Evolutionary conservation across 92 coral and sea anemone species (phyloP).

Genomic region (Epizoanthus stellaris): DNA sequence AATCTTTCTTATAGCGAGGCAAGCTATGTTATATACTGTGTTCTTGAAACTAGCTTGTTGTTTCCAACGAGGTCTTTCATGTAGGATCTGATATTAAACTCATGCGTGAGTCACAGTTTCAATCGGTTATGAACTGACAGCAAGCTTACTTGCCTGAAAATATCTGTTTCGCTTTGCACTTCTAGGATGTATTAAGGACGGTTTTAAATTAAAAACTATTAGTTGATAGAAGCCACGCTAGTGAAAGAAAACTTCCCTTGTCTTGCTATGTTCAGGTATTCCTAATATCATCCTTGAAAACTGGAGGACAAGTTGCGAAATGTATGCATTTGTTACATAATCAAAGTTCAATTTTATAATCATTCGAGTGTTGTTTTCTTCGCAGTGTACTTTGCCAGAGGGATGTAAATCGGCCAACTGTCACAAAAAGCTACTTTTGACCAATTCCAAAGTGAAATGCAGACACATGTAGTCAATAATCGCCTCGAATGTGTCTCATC

Average conservation of each 20-base stretch:
- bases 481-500: background rate
- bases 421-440: background rate
- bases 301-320: background rate
- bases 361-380: background rate
- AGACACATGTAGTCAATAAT: background rate
- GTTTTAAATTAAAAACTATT: background rate
- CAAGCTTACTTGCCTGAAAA: background rate
- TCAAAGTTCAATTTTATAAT: background rate
- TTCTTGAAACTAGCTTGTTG: too few relatives aligned
- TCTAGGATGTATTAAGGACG: background rate
- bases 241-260: background rate
- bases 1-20: too few relatives aligned
- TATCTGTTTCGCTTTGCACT: constrained; percentile 23
- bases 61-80: too few relatives aligned
- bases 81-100: too few relatives aligned
- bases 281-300: background rate
- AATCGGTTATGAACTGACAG: background rate
- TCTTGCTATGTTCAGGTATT: background rate
- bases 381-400: constrained; percentile 5
- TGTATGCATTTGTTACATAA: background rate
- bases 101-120: too few relatives aligned
- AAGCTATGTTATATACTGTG: too few relatives aligned
- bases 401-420: background rate
- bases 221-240: background rate
- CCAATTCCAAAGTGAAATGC: background rate